Evolutionary conservation across 2,888 invertebrate species (phyloP).

Genomic region (Brachypalpus laphriformis): DNA sequence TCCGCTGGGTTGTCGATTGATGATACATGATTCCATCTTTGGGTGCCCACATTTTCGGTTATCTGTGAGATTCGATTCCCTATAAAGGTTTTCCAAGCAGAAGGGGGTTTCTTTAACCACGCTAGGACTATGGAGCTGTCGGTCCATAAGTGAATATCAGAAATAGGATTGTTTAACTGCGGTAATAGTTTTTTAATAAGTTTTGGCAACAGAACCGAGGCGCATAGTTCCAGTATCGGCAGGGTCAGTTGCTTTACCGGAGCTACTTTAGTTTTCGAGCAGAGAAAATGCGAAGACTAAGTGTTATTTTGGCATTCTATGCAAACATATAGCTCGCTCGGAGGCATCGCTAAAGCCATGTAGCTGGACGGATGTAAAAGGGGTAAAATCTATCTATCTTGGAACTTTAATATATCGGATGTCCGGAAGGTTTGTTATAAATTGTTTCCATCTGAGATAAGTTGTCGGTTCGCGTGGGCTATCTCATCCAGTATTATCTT

Average conservation of each 20-base stretch:
- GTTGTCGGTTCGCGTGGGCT: background rate
- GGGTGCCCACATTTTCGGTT: background rate
- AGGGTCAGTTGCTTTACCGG: background rate
- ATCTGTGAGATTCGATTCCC: conserved; percentile 3
- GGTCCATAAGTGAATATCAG: background rate
- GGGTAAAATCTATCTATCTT: conserved; percentile 32
- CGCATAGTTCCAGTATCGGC: background rate
- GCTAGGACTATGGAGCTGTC: background rate
- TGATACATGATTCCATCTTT: background rate
- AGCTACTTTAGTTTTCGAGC: conserved; percentile 1
- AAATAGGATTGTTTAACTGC: background rate
- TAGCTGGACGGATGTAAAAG: background rate
- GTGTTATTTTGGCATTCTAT: background rate
- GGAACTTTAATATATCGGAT: conserved; percentile 5
- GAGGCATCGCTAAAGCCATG: conserved; percentile 45
- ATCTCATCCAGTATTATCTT: background rate
- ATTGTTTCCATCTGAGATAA: background rate
- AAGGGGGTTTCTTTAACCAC: background rate
- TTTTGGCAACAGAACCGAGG: background rate
- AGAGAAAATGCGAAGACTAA: background rate
- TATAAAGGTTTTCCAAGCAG: background rate
- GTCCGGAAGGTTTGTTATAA: background rate
- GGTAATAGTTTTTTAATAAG: background rate
- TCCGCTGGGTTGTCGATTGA: background rate
- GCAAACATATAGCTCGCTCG: conserved; percentile 39